Base-by-base conservation (phyloP, 2,113 vertebrate genomes). In the Hemichromis elongatus region DNA sequence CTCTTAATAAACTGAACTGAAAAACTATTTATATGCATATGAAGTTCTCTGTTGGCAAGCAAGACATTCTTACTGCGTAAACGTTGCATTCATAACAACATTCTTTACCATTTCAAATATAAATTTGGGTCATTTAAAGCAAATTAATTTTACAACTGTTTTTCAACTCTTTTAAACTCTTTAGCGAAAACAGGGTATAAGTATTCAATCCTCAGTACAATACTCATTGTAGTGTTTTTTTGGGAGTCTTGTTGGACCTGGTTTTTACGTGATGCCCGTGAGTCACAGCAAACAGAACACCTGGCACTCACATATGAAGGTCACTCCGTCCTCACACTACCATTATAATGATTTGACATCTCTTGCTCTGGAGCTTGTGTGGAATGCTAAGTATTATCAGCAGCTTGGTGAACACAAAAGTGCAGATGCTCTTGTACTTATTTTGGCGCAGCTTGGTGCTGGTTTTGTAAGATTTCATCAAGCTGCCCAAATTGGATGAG, bases 401-500 rank as follows among this genome's bases (percentile, higher is more conserved):
- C 53, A 89, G 78, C 79, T 79, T 55, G 59, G 21, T 42, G 45
- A 40, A 40, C 35, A 82, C 81, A 89, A 79, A 83, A 40, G 52
- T 81, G 66, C 84, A 89, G 77, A 63, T 86, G 88, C 50, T 50
- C 55, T 50, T 37, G 21, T 42, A 12, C 13, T 80, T 57, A 40
- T 80, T 83, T 66, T 6, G 11, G 66, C 26, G 18, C 28, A 45
- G 52, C 35, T 19, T 5, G 54, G 45, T 40, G 70, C 79, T 18
- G 82, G 70, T 50, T 84, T 61, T 70, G 81, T 16, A 35, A 73
- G 21, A 85, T 82, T 79, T 75, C 70, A 90, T 90, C 19, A 79
- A 63, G 81, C 2, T 21, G 16, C n/a, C 28, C 79, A 79, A 56
- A 82, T 52, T 90, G 61, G 61, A 85, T 75, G 82, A 79, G 59